Evolutionary conservation across 2,797 vertebrate species (phyloP), one percentile per base, ranked within the genome.

Genomic region (Sebastes diploproa): DNA sequence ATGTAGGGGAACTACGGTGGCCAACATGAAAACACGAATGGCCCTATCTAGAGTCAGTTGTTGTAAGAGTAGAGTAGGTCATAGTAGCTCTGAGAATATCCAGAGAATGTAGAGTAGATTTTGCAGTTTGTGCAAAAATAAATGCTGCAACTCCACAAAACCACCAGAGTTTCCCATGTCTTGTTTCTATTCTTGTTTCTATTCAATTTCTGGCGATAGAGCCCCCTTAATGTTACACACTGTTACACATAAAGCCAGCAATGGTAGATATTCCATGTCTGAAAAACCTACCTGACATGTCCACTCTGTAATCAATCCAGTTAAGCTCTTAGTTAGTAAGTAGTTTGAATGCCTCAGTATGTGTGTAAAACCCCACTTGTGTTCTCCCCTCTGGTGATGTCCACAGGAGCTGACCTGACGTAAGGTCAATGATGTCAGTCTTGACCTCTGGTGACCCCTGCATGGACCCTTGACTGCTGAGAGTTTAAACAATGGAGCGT

Each of bases 361-460:
- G 25, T 61, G 32, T 36, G 29, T 20, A 10, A 60, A 67, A n/a
- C 22, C 60, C 7, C 29, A 63, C 42, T 65, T 61, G 22, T 58
- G 32, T n/a, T 20, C 36, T 58, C 46, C 61, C 56, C 46, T 72
- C 64, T 72, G 80, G 23, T 63, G 77, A 78, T 72, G 64, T 36
- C 63, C 42, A 55, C 27, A 7, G 67, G 18, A 42, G n/a, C 46
- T 84, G 83, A 85, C 86, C 77, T 81, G 64, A 79, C 6, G 4
- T 46, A 55, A 80, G 82, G 80, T 90, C 62, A 82, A 27, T 72
- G 80, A 90, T 89, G 84, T 91, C 84, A 73, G 70, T 82, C 65
- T 74, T 89, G 81, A 91, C 89, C 90, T 81, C 46, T 69, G 81
- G 59, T 86, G 88, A 90, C 88, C 88, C 65, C 62, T 70, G 61